Percentiles rank a stretch among this genome's conserved stretches.
Conservation (phyloP, 1,140 invertebrate species). For the Drosophila rhopaloa region DNA sequence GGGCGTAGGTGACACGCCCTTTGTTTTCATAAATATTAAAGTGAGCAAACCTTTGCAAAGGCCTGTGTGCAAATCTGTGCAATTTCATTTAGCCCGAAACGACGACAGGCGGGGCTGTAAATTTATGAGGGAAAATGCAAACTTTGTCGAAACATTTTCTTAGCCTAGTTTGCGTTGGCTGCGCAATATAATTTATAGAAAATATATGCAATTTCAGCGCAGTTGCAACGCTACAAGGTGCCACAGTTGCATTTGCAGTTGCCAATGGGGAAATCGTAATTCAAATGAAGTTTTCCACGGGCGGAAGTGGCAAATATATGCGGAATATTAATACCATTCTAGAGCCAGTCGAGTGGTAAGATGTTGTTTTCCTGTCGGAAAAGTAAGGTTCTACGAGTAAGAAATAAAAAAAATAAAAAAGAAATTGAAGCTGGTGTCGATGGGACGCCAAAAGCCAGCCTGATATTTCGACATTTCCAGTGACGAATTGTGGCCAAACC, state of each 20-base stretch:
- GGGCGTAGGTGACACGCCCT: conserved; percentile 48
- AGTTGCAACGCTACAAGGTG: conserved; percentile 31
- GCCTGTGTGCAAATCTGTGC: conserved; percentile 53
- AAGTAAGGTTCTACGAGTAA: not conserved
- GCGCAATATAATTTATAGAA: conserved; percentile 62
- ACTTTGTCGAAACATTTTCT: conserved; percentile 64
- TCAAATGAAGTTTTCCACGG: conserved; percentile 55
- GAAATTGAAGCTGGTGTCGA: not conserved
- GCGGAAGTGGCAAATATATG: conserved; percentile 39
- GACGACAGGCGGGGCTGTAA: conserved; percentile 1
- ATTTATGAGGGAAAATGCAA: conserved; percentile 51
- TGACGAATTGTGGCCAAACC: conserved; percentile 10
- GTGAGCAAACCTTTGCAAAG: conserved; percentile 54
- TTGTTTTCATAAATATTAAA: conserved; percentile 82
- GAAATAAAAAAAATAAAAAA: too few species aligned
- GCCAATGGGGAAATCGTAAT: conserved; percentile 46
- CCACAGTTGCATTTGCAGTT: conserved; percentile 24
- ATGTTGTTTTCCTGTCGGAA: not conserved
- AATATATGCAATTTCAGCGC: conserved; percentile 54
- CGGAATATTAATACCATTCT: conserved; percentile 46
- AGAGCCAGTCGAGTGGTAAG: not conserved
- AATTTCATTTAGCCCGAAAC: conserved; percentile 52
- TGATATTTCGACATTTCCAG: conserved; percentile 3
- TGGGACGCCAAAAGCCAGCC: not conserved
- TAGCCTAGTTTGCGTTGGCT: conserved; percentile 45